Evolutionary conservation across 1,140 invertebrate species (phyloP).

Genomic region (Drosophila lini): DNA sequence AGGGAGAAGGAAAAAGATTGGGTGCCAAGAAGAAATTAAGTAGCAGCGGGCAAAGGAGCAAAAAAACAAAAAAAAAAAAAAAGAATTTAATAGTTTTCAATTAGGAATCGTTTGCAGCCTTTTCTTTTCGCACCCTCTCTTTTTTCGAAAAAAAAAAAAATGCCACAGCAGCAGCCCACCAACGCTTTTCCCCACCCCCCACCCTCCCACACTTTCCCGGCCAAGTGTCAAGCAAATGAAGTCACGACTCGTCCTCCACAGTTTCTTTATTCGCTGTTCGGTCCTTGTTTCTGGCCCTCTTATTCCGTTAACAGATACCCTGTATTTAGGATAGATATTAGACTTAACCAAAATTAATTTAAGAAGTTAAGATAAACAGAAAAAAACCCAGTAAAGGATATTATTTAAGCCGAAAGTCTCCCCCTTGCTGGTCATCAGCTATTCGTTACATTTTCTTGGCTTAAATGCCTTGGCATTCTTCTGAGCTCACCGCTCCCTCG

Average conservation of each 20-base stretch:
- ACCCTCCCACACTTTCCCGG: constrained; percentile 24
- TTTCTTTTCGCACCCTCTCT: constrained; percentile 56
- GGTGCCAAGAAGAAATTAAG: constrained; percentile 62
- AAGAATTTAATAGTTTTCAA: constrained; percentile 84
- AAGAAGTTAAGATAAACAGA: too few relatives aligned
- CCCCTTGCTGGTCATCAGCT: background rate
- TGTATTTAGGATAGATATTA: background rate
- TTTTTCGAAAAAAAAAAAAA: constrained; percentile 11
- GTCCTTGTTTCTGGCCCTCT: constrained; percentile 11
- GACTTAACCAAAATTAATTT: background rate
- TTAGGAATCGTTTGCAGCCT: constrained; percentile 84
- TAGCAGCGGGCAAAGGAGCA: constrained; percentile 37
- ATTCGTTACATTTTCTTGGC: background rate
- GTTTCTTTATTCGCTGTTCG: constrained; percentile 67
- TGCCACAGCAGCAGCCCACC: constrained; percentile 18
- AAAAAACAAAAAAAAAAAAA: constrained; percentile 17
- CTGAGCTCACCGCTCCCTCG: constrained; percentile 1
- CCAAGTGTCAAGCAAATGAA: constrained; percentile 82
- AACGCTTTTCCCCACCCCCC: constrained; percentile 37
- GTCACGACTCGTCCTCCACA: constrained; percentile 70
- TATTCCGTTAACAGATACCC: constrained; percentile 31
- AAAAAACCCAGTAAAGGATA: too few relatives aligned
- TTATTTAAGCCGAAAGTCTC: background rate
- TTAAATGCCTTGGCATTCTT: constrained; percentile 17
- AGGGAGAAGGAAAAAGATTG: constrained; percentile 24